Evolutionary conservation across 1,140 invertebrate genomes (phyloP).

Genomic region (Sinonovacula constricta): DNA sequence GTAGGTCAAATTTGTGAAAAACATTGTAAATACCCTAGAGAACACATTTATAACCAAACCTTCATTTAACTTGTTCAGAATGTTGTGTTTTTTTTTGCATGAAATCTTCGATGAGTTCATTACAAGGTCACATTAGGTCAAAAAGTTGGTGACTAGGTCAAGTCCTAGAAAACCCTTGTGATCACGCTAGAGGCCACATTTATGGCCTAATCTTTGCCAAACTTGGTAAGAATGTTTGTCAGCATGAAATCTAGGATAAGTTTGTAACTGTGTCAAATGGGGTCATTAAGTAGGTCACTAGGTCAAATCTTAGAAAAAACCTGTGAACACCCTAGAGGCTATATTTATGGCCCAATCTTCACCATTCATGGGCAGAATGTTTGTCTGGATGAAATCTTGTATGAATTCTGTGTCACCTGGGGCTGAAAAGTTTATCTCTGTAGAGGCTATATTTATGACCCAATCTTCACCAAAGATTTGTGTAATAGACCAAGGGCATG

Average conservation of each 20-base stretch:
- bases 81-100: not conserved
- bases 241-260: not conserved
- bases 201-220: not conserved
- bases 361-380: not conserved
- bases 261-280: not conserved
- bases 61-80: not conserved
- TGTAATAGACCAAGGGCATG: too few relatives aligned
- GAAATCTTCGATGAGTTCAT: not conserved
- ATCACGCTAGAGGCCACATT: not conserved
- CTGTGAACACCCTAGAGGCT: not conserved
- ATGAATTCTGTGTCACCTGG: not conserved
- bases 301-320: constrained; percentile 1
- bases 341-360: not conserved
- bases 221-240: not conserved
- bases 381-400: not conserved
- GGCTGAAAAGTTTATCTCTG: not conserved
- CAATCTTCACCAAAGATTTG: not conserved
- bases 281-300: not conserved
- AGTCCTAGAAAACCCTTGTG: not conserved
- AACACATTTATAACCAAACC: not conserved
- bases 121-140: not conserved
- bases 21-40: not conserved
- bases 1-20: not conserved
- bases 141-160: not conserved
- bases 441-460: not conserved